phyloP scores from a whole-genome alignment of 2,888 invertebrate species.

The Leptinotarsa juncta region DNA sequence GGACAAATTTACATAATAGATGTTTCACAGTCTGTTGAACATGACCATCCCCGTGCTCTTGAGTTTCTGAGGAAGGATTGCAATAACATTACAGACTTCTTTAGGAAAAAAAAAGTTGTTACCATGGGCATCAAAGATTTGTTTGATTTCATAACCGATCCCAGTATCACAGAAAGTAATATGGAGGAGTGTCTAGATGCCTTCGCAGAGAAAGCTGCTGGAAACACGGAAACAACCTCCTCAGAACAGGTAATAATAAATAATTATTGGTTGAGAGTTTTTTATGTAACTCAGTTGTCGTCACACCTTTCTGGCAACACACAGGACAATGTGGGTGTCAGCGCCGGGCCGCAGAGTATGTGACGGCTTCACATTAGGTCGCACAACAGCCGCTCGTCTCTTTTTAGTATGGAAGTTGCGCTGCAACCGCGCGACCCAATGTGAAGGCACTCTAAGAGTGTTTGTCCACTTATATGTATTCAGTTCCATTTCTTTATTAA shows the following conservation, averaged over 20 bases:
- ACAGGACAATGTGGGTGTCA: too few species aligned
- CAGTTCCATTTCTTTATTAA: too few species aligned
- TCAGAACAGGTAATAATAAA: conserved; percentile 71
- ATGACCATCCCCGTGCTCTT: conserved; percentile 95
- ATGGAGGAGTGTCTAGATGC: conserved; percentile 84
- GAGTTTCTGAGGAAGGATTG: conserved; percentile 96
- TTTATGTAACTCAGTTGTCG: too few species aligned
- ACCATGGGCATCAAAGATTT: conserved; percentile 91
- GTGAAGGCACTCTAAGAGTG: too few species aligned
- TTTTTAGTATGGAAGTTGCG: too few species aligned
- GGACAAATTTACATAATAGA: conserved; percentile 93
- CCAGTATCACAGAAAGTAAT: conserved; percentile 83
- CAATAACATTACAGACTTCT: conserved; percentile 91
- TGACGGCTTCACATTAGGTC: too few species aligned
- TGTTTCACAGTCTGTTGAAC: conserved; percentile 98
- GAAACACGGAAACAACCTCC: conserved; percentile 75
- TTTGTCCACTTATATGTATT: too few species aligned
- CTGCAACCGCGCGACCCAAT: too few species aligned
- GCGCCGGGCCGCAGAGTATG: too few species aligned
- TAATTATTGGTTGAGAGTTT: neutral
- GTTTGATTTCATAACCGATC: conserved; percentile 97
- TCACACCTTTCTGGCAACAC: too few species aligned
- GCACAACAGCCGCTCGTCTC: too few species aligned
- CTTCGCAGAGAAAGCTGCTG: conserved; percentile 76
- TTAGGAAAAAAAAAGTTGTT: conserved; percentile 88